Conservation (phyloP, 2,113 vertebrate genomes). For the Podocnemis expansa region DNA sequence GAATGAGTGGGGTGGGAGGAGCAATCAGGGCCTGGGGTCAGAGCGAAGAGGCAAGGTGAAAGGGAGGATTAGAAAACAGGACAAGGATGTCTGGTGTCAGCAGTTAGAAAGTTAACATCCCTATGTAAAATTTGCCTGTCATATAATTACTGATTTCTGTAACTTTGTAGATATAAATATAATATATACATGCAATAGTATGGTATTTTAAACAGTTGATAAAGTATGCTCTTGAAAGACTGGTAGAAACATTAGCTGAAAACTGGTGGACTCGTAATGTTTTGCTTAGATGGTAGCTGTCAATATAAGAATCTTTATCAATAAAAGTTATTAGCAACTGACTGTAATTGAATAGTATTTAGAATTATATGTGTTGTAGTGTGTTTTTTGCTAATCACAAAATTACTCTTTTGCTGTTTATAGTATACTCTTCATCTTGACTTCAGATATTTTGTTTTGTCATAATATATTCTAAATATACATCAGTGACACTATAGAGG, state of each 20-base stretch:
- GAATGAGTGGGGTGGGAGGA: no score
- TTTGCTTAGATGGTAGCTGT: not conserved
- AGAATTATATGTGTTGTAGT: not conserved
- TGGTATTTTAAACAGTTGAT: no score
- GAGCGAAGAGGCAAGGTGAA: no score
- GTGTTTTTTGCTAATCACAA: conserved; percentile 10
- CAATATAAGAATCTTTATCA: not conserved
- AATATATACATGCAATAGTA: not conserved
- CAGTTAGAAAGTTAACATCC: no score
- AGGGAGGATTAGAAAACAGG: no score
- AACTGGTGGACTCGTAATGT: not conserved
- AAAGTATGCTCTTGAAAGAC: not conserved
- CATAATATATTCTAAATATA: not conserved
- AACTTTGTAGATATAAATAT: not conserved
- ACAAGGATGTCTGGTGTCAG: no score
- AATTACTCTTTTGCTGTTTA: not conserved
- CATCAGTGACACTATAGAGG: not conserved
- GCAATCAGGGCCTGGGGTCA: no score
- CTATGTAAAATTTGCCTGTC: not conserved
- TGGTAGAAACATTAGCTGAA: rapidly evolving
- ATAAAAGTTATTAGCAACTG: not conserved
- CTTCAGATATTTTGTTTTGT: conserved; percentile 4
- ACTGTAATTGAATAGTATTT: not conserved
- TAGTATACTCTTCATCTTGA: not conserved
- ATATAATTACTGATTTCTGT: not conserved